phyloP scores from a whole-genome alignment of 2,888 invertebrate species.

The Hesperia comma region DNA sequence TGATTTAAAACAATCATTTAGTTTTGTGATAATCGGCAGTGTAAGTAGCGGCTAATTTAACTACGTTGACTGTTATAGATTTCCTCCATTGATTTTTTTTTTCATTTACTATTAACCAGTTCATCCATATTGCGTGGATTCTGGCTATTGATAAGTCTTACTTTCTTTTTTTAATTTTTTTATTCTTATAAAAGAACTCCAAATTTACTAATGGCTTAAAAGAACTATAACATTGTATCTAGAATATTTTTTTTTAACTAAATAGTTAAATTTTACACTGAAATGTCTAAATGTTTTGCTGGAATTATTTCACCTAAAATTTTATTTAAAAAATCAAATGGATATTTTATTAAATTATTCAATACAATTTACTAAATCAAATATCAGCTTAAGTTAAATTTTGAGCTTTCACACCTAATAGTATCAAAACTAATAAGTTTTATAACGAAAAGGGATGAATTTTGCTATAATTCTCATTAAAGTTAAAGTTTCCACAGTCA shows the following conservation, averaged over 20 bases:
- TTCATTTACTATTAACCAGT: background rate
- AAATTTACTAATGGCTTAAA: slow-evolving; percentile 9
- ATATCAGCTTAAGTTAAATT: slow-evolving; percentile 45
- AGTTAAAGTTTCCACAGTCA: slow-evolving; percentile 35
- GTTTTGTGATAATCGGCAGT: background rate
- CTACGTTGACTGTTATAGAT: background rate
- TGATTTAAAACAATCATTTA: background rate
- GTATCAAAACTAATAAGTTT: slow-evolving; percentile 13
- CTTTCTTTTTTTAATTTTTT: background rate
- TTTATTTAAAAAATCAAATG: slow-evolving; percentile 10
- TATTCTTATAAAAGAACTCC: slow-evolving; percentile 6
- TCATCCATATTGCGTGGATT: background rate
- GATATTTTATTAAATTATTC: slow-evolving; percentile 19
- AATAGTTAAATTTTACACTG: slow-evolving; percentile 2
- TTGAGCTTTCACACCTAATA: slow-evolving; percentile 54
- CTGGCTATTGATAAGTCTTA: background rate
- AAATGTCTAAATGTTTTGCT: background rate
- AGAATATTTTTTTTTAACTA: slow-evolving; percentile 6
- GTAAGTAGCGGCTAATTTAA: background rate
- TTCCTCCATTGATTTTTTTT: background rate
- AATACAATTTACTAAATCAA: slow-evolving; percentile 20
- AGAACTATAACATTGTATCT: slow-evolving; percentile 15
- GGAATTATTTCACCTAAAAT: background rate
- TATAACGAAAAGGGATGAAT: background rate
- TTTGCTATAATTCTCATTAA: slow-evolving; percentile 21